Conservation (phyloP, 2,113 vertebrate species). For the Cariama cristata region DNA sequence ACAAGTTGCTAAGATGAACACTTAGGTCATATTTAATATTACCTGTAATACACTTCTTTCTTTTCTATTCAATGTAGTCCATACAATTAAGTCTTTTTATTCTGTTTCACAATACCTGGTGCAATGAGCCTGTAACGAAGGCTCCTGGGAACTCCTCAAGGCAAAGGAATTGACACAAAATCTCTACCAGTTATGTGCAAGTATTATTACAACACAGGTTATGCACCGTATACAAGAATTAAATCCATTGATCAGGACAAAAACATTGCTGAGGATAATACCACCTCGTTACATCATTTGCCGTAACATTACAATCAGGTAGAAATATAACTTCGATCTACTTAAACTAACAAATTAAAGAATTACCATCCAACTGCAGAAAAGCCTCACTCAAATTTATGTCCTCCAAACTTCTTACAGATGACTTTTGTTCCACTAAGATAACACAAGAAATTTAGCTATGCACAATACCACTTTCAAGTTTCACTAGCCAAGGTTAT, state of each 20-base stretch:
- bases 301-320: background rate
- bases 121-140: background rate
- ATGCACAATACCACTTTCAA: background rate
- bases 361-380: background rate
- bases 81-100: background rate
- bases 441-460: background rate
- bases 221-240: background rate
- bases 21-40: background rate
- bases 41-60: background rate
- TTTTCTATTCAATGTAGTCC: background rate
- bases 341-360: background rate
- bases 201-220: background rate
- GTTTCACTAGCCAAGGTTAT: background rate
- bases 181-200: background rate
- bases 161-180: constrained; percentile 28
- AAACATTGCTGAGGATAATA: background rate
- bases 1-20: background rate
- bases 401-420: background rate
- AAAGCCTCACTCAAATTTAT: background rate
- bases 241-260: background rate
- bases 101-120: background rate
- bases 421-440: background rate
- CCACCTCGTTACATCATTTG: background rate
- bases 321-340: background rate
- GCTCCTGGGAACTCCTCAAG: background rate